These are phyloP conservation scores for Clarias macrocephalus DNA, from an alignment of 2,113 vertebrate genomes.

Conservation along the genomic window DNA sequence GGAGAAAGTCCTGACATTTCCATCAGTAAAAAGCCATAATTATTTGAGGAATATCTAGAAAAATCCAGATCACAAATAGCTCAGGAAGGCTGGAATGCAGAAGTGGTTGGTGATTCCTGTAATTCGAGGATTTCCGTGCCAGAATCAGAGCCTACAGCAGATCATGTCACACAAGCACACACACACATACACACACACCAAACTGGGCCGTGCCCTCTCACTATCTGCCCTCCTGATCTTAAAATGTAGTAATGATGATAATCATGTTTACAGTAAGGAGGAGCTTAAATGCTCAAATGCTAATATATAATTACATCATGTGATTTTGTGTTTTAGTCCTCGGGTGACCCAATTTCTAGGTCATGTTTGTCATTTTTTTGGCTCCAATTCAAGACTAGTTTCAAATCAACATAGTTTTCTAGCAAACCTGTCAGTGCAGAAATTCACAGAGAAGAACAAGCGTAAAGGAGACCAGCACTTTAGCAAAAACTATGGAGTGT, in stretches of 20 bases:
- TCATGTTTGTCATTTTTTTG: not conserved
- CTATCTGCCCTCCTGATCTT: not conserved
- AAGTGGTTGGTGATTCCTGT: not conserved
- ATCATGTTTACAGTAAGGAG: not conserved
- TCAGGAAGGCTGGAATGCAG: not conserved
- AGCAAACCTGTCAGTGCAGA: not conserved
- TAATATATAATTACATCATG: not conserved
- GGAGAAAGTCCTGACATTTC: conserved; percentile 11
- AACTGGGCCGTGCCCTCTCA: not conserved
- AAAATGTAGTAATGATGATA: not conserved
- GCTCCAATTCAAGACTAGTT: not conserved
- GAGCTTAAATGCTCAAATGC: not conserved
- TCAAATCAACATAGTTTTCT: not conserved
- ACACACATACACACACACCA: too few species aligned
- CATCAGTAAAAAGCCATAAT: not conserved
- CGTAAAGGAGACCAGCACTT: not conserved
- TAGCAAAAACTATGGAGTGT: not conserved
- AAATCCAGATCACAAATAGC: not conserved
- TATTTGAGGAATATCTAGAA: not conserved
- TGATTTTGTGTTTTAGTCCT: not conserved
- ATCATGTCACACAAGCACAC: not conserved
- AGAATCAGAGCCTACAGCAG: not conserved
- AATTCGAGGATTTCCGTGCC: not conserved
- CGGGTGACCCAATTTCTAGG: not conserved
- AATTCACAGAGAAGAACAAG: not conserved